Evolutionary conservation across 2,113 vertebrate genomes (phyloP).

Genomic region (Plectropomus leopardus): DNA sequence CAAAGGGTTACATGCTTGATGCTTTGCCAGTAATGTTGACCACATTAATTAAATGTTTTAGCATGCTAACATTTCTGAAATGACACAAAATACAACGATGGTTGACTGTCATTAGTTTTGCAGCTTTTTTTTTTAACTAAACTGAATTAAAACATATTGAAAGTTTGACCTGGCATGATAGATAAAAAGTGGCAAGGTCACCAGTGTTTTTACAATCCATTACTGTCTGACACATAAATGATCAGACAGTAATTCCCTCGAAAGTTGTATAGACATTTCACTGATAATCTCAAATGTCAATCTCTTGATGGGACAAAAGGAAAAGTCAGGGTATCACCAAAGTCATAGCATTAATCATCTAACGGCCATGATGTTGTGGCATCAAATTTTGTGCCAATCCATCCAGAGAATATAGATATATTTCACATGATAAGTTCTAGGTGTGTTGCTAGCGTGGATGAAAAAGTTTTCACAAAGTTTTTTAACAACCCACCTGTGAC

Average conservation of each 20-base stretch:
- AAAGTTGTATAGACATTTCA: too few relatives aligned
- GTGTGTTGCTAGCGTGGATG: neutral
- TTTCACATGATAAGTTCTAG: neutral
- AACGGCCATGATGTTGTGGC: neutral
- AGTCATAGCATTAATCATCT: neutral
- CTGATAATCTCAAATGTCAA: too few relatives aligned
- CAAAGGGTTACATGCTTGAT: too few relatives aligned
- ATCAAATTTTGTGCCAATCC: neutral
- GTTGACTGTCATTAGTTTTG: neutral
- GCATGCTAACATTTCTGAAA: neutral
- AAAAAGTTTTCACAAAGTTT: neutral
- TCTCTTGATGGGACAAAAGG: too few relatives aligned
- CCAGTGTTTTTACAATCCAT: too few relatives aligned
- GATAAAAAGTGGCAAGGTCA: too few relatives aligned
- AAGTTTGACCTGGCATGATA: too few relatives aligned
- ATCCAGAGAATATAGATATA: neutral
- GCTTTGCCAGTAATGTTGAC: too few relatives aligned
- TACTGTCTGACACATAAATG: too few relatives aligned
- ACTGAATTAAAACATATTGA: too few relatives aligned
- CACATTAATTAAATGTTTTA: neutral
- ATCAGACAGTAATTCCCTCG: too few relatives aligned
- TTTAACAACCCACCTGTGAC: slow-evolving; percentile 90
- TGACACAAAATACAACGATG: neutral
- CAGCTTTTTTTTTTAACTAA: too few relatives aligned
- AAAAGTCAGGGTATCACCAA: neutral